Base-by-base conservation (phyloP, 2,797 vertebrate species). In the Mus spretus region DNA sequence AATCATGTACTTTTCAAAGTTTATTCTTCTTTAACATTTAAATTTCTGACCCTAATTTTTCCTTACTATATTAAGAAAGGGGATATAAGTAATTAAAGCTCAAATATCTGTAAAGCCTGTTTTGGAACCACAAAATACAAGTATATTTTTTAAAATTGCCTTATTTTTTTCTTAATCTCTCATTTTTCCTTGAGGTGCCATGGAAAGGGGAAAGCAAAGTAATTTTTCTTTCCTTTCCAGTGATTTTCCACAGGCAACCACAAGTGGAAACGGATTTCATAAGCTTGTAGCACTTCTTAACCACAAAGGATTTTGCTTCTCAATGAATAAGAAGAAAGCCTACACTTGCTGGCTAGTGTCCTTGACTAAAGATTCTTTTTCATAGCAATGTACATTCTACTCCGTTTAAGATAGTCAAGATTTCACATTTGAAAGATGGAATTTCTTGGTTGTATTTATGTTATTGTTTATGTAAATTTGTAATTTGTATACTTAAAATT, bases 161-260 rank as follows among this genome's bases (percentile, higher is more conserved):
- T 96, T 75, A 83, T 91, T 89, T 89, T 89, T 87, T 50, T 67
- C 89, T 90, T 67, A 94, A 93, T 90, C 74, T 92, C 93, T 92
- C 14, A 75, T 87, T 95, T 93, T 93, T 15, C 17, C 22, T 93
- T 75, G 37, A 90, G 17, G 53, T 28, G 19, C 6, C 31, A 19
- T 37, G 47, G 31, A 65, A 89, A 95, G 28, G 7, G 34, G 59
- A 94, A 93, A 94, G 28, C 28, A 92, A 77, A 87, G 72, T 53
- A 53, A 84, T 87, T 92, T 92, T 34, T 95, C 80, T 81, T 93
- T 96, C 77, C 20, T 84, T 15, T 91, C 53, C 37, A 92, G 78
- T 79, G 82, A 94, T 96, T 96, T 55, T 47, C 40, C 44, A 95
- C n/a, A 94, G 28, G 1, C 83, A 93, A 67, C 53, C 92, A 65